These are phyloP conservation scores for Crypturellus tataupa DNA, from an alignment of 2,797 vertebrate genomes.

Conservation along the genomic window DNA sequence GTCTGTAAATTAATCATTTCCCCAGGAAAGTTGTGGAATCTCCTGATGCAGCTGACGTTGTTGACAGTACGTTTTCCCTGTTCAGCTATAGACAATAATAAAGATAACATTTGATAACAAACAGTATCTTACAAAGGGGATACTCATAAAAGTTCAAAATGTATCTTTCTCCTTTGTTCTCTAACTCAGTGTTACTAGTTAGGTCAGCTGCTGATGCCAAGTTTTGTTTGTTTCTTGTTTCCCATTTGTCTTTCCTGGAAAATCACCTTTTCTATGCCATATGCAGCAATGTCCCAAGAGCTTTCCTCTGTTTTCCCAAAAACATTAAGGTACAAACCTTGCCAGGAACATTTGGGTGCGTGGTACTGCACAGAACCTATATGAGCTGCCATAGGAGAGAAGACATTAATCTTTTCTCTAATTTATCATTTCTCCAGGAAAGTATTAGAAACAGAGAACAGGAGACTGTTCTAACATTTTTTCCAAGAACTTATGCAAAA, in stretches of 20 bases:
- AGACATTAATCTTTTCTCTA: constrained; percentile 9
- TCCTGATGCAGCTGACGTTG: background rate
- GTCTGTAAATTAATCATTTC: background rate
- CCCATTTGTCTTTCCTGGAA: constrained; percentile 52
- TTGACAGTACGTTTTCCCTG: background rate
- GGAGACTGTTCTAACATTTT: background rate
- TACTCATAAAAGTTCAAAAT: background rate
- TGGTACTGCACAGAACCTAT: constrained; percentile 5
- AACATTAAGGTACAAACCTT: constrained; percentile 54
- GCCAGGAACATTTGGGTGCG: constrained; percentile 30
- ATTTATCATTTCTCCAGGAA: constrained; percentile 16
- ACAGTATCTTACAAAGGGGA: background rate
- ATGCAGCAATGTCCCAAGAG: background rate
- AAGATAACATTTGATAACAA: background rate
- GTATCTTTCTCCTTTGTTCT: background rate
- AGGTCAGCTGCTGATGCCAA: background rate
- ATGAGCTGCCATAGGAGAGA: background rate
- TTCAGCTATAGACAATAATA: background rate
- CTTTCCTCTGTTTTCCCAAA: constrained; percentile 29
- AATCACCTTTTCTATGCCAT: constrained; percentile 50
- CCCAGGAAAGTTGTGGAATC: background rate
- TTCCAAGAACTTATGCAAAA: background rate
- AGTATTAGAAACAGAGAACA: background rate
- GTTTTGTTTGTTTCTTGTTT: background rate
- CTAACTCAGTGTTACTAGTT: background rate